Base-by-base conservation (phyloP, 2,888 invertebrate species). In the Spicauda simplicius region DNA sequence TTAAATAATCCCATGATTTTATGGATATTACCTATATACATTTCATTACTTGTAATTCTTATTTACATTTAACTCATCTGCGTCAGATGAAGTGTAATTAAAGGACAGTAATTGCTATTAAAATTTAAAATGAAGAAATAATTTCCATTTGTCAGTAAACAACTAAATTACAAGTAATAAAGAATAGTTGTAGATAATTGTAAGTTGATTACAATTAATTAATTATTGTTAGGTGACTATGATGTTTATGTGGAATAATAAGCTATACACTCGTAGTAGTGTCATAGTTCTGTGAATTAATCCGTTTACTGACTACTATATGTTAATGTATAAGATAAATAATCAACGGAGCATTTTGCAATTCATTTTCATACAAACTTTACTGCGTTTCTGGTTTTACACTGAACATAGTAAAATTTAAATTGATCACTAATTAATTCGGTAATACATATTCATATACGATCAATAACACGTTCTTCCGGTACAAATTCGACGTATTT, bases 341-440 rank as follows among this genome's bases (percentile, higher is more conserved):
- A 3, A 14, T 45, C 7, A n/a, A 48, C 48, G 14, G 11, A 45
- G 48, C 7, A 16, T 48, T 48, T 48, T 48, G 48, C 48, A 48
- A 4, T 16, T 16, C 45, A 14, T 48, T 48, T 16, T 48, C 41
- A 41, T 33, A 33, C 33, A 41, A 11, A 41, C 12, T 25, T 25
- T 14, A 41, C 41, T 41, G 41, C 41, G 41, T 41, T 41, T 50
- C 59, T 59, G 48, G 59, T 59, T 58, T 45, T n/a, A 59, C n/a
- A 30, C 14, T 41, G 7, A 41, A 3, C 41, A 33, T 33, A 33
- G 33, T 33, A 33, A 33, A 33, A 33, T 41, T 41, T 3, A 41
- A 41, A 41, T 41, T 41, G 41, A 14, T 14, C 10, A 14, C 14
- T 41, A 41, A 41, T 41, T 41, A 41, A 41, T 14, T 41, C 41